Evolutionary conservation across 2,888 invertebrate genomes (phyloP), one percentile per base, ranked within the genome.

Genomic region (Operophtera brumata): DNA sequence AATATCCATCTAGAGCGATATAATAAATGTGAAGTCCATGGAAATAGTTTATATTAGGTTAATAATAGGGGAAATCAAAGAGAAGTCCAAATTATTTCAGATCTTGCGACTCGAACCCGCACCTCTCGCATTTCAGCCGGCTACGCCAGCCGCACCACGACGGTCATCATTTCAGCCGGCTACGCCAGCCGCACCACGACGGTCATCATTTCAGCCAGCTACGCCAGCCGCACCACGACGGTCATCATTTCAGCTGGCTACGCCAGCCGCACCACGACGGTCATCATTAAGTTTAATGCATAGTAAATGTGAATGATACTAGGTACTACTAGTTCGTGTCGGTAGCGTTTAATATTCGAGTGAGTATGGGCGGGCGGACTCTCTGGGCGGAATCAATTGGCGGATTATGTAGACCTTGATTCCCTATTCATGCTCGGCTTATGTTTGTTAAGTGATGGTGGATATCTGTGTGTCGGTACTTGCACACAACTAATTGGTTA

Each of bases 371-470:
- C 32, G 49, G 49, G 48, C 48, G 34, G 48, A 20, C 20, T 41
- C 45, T 32, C 47, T 34, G 48, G 54, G 47, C 42, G 57, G 56
- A 54, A 54, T 59, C 58, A 54, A 59, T 63, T 59, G 58, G 34
- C 47, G 50, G 51, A 58, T 58, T 56, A 56, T 39, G 51, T 45
- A 55, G 51, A 46, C 39, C 46, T 60, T 47, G 49, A 57, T 61
- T 42, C 41, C 12, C 39, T 61, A 60, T 56, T 60, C 57, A 60
- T 52, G 51, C 58, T 34, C 36, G 49, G 45, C 39, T 46, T 40
- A 42, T 57, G 56, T 48, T 47, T 47, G 56, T 35, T 40, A 51
- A 44, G 36, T 43, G 30, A 6, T n/a, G n/a, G 10, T 8, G 39
- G 41, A 41, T 41, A 36, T 34, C 28, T 20, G 14, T 20, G 11